phyloP scores from a whole-genome alignment of 2,888 invertebrate species.

The Heliconius aoede region DNA sequence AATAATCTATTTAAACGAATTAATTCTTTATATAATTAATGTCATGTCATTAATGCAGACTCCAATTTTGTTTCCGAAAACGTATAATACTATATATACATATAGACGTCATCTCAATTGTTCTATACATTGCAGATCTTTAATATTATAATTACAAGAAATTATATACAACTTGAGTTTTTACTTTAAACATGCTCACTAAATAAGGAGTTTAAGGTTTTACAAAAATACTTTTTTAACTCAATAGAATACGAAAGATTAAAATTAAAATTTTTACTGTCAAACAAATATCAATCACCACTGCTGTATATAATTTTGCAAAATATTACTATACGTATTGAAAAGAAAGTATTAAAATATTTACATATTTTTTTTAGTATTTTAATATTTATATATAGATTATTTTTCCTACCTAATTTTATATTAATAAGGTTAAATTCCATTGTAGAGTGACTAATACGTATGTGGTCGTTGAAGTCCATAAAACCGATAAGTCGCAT shows the following conservation, averaged over 20 bases:
- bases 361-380: background rate
- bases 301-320: background rate
- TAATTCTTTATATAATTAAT: too few species aligned
- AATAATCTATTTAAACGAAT: too few species aligned
- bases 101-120: too few species aligned
- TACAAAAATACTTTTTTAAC: background rate
- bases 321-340: background rate
- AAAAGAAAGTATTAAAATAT: background rate
- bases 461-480: conserved; percentile 48
- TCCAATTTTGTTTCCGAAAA: too few species aligned
- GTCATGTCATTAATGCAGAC: too few species aligned
- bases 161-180: background rate
- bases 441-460: background rate
- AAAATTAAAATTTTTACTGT: conserved; percentile 20
- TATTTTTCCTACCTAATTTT: too few species aligned
- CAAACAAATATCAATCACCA: background rate
- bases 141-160: background rate
- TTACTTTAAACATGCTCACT: background rate
- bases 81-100: too few species aligned
- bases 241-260: background rate
- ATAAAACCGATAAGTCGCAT: conserved; percentile 54
- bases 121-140: too few species aligned
- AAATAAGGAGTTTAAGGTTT: background rate
- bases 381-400: too few species aligned
- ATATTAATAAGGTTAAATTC: background rate